phyloP scores from a whole-genome alignment of 2,888 invertebrate species.

The Tanypteryx hageni region DNA sequence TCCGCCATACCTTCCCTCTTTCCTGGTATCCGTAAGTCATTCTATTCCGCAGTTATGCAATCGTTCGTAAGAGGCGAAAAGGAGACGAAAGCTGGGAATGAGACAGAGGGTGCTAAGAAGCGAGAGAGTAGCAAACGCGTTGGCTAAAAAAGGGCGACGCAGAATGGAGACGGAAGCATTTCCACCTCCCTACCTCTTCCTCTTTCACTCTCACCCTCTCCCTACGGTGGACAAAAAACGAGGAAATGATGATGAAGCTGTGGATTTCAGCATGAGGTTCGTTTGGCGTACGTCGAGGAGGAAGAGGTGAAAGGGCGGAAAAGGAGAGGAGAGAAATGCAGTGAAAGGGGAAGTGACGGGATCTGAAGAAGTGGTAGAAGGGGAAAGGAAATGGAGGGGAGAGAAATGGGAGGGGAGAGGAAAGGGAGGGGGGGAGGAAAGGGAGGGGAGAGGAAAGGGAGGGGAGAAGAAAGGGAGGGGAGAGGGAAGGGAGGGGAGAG shows the following conservation, averaged over 20 bases:
- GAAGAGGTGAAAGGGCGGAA: not conserved
- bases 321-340: not conserved
- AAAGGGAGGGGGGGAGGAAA: not conserved
- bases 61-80: too few relatives aligned
- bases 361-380: not conserved
- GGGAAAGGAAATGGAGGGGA: not conserved
- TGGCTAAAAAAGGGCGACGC: too few relatives aligned
- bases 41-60: too few relatives aligned
- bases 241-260: slow-evolving; percentile 4
- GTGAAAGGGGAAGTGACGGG: not conserved
- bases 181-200: too few relatives aligned
- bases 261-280: not conserved
- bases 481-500: not conserved
- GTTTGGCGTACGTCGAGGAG: not conserved
- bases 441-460: not conserved
- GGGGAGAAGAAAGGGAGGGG: not conserved
- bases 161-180: too few relatives aligned
- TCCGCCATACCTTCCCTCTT: too few relatives aligned
- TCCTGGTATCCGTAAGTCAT: too few relatives aligned
- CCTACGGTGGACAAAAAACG: not conserved
- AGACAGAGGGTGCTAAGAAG: too few relatives aligned
- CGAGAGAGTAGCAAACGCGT: too few relatives aligned
- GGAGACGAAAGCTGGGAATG: too few relatives aligned
- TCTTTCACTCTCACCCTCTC: too few relatives aligned
- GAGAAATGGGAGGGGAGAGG: not conserved